Evolutionary conservation across 2,888 invertebrate genomes (phyloP).

Genomic region (Heliconius ethilla): DNA sequence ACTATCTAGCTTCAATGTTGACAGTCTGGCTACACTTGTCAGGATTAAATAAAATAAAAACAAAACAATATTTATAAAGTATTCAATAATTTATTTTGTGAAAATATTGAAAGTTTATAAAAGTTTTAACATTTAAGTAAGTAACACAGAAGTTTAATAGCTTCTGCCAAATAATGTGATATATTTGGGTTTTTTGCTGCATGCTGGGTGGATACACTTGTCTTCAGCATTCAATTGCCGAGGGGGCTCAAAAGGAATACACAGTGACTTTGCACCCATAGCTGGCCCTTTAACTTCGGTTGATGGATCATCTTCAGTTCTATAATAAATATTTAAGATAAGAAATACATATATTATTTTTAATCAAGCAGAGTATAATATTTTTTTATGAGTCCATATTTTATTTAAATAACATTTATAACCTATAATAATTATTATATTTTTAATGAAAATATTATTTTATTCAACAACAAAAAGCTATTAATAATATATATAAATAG

Average conservation of each 20-base stretch:
- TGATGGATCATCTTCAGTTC: slow-evolving; percentile 82
- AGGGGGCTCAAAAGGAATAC: slow-evolving; percentile 96
- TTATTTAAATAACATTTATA: no score
- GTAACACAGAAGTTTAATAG: slow-evolving; percentile 79
- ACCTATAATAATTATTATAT: no score
- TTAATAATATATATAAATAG: not conserved
- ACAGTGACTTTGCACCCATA: slow-evolving; percentile 99
- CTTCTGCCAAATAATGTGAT: slow-evolving; percentile 98
- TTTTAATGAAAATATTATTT: not conserved
- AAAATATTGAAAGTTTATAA: not conserved
- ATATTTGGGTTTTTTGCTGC: slow-evolving; percentile 89
- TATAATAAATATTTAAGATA: slow-evolving; percentile 56
- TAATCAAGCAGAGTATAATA: not conserved
- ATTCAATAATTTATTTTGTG: slow-evolving; percentile 28
- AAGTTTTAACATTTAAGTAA: not conserved
- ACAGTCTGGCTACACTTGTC: no score
- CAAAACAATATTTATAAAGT: not conserved
- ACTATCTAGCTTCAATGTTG: no score
- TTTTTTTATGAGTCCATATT: no score
- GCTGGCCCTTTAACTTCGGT: slow-evolving; percentile 91
- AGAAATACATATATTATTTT: not conserved
- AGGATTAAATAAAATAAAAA: not conserved
- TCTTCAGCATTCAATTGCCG: slow-evolving; percentile 82
- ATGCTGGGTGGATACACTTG: slow-evolving; percentile 94
- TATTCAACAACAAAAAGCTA: no score